Base-by-base conservation (phyloP, 1,140 invertebrate genomes). In the Reticulitermes speratus region DNA sequence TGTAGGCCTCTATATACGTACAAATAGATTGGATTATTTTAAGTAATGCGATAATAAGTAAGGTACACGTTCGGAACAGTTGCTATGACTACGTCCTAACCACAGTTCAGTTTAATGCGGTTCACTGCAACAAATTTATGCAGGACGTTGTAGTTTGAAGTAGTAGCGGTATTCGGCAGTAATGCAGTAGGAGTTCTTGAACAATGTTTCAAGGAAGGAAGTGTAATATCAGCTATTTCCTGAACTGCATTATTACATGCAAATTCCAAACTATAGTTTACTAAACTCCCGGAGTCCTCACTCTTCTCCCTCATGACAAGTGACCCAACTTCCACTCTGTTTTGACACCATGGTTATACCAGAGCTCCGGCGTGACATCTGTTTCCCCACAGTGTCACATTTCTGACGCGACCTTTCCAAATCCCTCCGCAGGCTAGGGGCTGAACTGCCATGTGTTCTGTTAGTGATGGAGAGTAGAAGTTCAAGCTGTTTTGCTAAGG, bases 321-420 rank as follows among this genome's bases (percentile, higher is more conserved):
- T 75, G 65, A 75, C 65, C 65, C 1, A 30, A 75, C 65, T 75
- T 55, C 52, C 52, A 55, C 52, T 55, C 14, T 55, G 52, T 55
- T 55, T 55, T 75, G 65, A 75, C 65, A 75, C 65, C 65, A 6
- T 25, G 65, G 65, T 55, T 55, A 55, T 21, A 55, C 52, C 14
- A 55, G 52, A 55, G 52, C 52, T 55, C 25, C n/a, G 25, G 25
- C n/a, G 65, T 75, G 65, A 75, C 65, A 75, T 75, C 65, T 75
- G 65, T 75, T 75, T 75, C 65, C 65, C 65, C 65, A 30, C 65
- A 30, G 65, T 75, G 65, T 75, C 65, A 75, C 65, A 75, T 30
- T 75, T 75, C 65, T 75, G 65, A 75, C 65, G n/a, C 65, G 65
- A 75, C 65, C 25, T n/a, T 75, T 75, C 65, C 65, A 75, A 75